phyloP scores from a whole-genome alignment of 1,140 invertebrate species.

The Cardiocondyla obscurior region DNA sequence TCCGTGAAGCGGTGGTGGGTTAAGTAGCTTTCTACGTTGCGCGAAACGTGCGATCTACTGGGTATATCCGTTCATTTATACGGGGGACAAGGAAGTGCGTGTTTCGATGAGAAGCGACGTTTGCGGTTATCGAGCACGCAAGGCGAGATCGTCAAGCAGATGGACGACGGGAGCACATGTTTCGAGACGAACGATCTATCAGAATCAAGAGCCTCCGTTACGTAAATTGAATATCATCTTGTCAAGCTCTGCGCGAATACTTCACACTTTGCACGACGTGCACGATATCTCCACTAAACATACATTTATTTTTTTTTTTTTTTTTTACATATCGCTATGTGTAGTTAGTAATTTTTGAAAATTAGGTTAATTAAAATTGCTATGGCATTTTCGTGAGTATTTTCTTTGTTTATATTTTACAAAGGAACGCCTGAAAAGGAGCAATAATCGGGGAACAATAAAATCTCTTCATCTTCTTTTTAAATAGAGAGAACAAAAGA shows the following conservation, averaged over 20 bases:
- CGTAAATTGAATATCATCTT: constrained; percentile 29
- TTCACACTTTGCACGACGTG: neutral
- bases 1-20: constrained; percentile 51
- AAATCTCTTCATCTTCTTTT: too few species aligned
- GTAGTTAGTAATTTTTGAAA: neutral
- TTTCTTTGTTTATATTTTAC: neutral
- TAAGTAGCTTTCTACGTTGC: constrained; percentile 70
- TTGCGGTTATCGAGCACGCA: constrained; percentile 27
- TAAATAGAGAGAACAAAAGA: too few species aligned
- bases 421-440: too few species aligned
- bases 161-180: constrained; percentile 30
- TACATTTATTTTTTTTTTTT: neutral
- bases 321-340: neutral
- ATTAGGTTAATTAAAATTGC: neutral
- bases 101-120: constrained; percentile 26
- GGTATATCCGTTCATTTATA: constrained; percentile 10
- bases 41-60: constrained; percentile 33
- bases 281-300: neutral
- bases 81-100: constrained; percentile 17
- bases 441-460: too few species aligned
- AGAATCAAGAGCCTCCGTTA: neutral
- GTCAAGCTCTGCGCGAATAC: neutral
- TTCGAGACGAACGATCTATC: constrained; percentile 10
- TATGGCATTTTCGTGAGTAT: neutral
- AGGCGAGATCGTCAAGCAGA: constrained; percentile 30